phyloP scores from a whole-genome alignment of 2,113 vertebrate species.

The Phylloscopus trochiloides region DNA sequence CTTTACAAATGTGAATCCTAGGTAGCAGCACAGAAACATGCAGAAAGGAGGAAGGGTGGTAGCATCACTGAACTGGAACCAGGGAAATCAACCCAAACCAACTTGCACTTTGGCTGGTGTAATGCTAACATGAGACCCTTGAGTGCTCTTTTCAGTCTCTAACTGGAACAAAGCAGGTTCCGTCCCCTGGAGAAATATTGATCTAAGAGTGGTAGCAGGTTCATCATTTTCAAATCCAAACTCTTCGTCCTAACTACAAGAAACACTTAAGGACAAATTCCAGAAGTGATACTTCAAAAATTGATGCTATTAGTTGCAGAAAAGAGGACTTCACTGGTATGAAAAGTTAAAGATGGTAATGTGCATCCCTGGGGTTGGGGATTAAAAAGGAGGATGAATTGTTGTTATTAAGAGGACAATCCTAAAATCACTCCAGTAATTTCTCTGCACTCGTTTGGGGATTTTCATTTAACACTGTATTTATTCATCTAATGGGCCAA shows the following conservation, averaged over 20 bases:
- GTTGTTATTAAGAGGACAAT: constrained; percentile 9
- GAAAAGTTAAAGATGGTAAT: neutral
- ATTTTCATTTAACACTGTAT: neutral
- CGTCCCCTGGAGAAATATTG: neutral
- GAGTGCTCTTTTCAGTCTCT: neutral
- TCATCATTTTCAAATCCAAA: neutral
- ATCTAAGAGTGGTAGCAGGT: neutral
- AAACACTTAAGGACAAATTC: neutral
- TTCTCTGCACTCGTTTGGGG: neutral
- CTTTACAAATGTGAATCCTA: neutral
- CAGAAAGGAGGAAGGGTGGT: neutral
- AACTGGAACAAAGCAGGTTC: neutral
- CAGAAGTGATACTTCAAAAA: neutral
- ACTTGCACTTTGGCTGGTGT: neutral
- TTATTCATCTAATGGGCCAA: neutral
- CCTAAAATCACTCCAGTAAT: neutral
- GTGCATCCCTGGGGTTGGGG: neutral
- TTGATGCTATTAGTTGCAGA: neutral
- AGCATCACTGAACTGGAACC: neutral
- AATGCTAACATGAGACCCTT: neutral
- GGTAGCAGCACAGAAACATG: neutral
- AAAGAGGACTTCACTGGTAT: neutral
- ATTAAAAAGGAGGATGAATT: neutral
- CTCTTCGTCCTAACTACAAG: neutral
- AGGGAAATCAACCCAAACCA: neutral